A percentile compares a stretch with the other conserved stretches of the same genome.
These are phyloP conservation scores for Drosophila dives DNA, from an alignment of 2,888 invertebrate genomes.

Conservation along the genomic window DNA sequence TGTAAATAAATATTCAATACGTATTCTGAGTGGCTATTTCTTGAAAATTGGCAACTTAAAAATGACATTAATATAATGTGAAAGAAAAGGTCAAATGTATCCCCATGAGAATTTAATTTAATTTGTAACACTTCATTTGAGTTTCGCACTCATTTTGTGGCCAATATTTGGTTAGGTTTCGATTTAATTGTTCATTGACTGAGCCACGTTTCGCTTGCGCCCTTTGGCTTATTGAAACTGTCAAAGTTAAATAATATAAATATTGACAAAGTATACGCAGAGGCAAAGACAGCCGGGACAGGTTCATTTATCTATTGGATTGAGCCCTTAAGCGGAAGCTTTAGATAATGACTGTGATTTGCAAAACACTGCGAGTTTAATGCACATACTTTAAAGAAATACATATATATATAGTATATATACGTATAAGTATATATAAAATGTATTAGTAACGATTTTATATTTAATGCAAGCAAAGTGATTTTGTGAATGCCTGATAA, in stretches of 20 bases:
- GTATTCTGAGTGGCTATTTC: neutral
- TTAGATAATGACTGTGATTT: slow-evolving; percentile 76
- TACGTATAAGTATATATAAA: slow-evolving; percentile 13
- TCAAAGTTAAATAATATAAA: slow-evolving; percentile 69
- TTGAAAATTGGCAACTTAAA: neutral
- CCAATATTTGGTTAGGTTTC: slow-evolving; percentile 10
- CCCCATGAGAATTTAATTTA: neutral
- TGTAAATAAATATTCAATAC: neutral
- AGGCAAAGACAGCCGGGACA: slow-evolving; percentile 3
- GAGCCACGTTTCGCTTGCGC: slow-evolving; percentile 13
- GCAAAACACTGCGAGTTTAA: slow-evolving; percentile 31
- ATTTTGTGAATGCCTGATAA: slow-evolving; percentile 47
- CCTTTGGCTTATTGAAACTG: slow-evolving; percentile 45
- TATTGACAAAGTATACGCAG: slow-evolving; percentile 48
- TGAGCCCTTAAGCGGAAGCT: slow-evolving; percentile 74
- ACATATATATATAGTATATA: slow-evolving; percentile 11
- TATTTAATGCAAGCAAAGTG: slow-evolving; percentile 58
- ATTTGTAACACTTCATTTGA: slow-evolving; percentile 9
- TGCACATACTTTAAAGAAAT: slow-evolving; percentile 24
- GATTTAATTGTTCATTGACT: slow-evolving; percentile 20
- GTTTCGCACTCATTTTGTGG: neutral
- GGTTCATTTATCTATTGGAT: slow-evolving; percentile 65
- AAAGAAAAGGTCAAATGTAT: slow-evolving; percentile 5
- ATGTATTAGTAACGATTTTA: slow-evolving; percentile 50
- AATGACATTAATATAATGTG: neutral